Base-by-base conservation (phyloP, 2,113 vertebrate genomes). In the Perca fluviatilis region DNA sequence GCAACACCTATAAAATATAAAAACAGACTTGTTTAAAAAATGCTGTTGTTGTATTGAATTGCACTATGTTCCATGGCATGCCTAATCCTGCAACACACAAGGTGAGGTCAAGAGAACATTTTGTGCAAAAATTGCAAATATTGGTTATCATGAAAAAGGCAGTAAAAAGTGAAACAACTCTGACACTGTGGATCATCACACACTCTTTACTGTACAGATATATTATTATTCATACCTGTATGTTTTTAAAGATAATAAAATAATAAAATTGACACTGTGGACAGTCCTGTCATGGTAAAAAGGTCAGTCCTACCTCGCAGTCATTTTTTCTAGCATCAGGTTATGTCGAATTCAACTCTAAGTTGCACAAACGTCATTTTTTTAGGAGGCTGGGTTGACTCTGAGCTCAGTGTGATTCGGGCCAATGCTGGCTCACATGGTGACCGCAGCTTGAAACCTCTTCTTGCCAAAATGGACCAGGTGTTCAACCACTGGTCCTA, bases 401-500 rank as follows among this genome's bases (percentile, higher is more conserved):
- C n/a, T 63, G 56, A 23, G 49, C 57, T 72, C 19, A 25, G 46
- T 43, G 62, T 40, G 69, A 66, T 60, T 68, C 4, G 3, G 40
- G 43, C 33, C 76, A 57, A 53, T 7, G 7, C 18, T 51, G 61
- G 62, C 70, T 85, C 74, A 50, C 19, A 9, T 2, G 12, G 14
- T 57, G 69, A 53, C 69, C 47, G 0, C 80, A 81, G 74, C 56
- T 51, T 21, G 14, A 62, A 50, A 64, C n/a, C 6, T 46, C 56
- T 61, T 13, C 19, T 23, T 36, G 85, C 68, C 65, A 84, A 86
- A 89, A 60, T 4, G 3, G 47, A 70, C 56, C 80, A 88, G 81
- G 88, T 92, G 90, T 74, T 86, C 51, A 27, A 27, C 77, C 58
- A 47, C 78, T 18, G 16, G 23, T 64, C 74, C 70, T 56, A 79